Evolutionary conservation across 1,140 invertebrate species (phyloP).

Genomic region (Zaprionus ghesquierei): DNA sequence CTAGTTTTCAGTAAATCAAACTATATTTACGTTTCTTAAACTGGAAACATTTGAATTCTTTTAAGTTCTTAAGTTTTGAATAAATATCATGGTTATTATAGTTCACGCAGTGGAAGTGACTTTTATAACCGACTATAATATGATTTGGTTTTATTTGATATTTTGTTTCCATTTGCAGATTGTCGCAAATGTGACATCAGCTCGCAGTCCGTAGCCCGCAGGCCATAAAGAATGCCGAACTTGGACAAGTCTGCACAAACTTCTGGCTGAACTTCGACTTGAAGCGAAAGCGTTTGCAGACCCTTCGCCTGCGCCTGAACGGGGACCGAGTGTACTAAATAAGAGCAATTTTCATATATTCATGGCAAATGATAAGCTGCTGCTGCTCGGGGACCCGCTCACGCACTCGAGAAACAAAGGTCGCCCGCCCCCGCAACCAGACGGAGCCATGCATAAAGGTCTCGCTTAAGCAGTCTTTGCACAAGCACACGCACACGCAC

Average conservation of each 20-base stretch:
- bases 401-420: constrained; percentile 53
- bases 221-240: constrained; percentile 12
- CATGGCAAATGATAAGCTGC: constrained; percentile 74
- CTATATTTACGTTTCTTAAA: too few relatives aligned
- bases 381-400: constrained; percentile 43
- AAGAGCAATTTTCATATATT: constrained; percentile 74
- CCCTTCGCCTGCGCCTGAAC: not conserved
- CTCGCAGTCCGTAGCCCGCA: not conserved
- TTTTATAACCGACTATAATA: not conserved
- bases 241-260: constrained; percentile 23
- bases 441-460: constrained; percentile 65
- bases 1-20: too few relatives aligned
- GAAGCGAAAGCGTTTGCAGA: not conserved
- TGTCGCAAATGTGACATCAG: constrained; percentile 7
- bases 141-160: not conserved
- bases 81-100: too few relatives aligned
- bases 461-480: constrained; percentile 43
- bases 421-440: constrained; percentile 17
- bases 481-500: constrained; percentile 37
- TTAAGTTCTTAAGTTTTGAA: too few relatives aligned
- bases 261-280: constrained; percentile 14
- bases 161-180: constrained; percentile 1
- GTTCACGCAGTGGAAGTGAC: not conserved
- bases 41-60: too few relatives aligned
- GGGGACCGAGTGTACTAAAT: constrained; percentile 3